Evolutionary conservation across 2,797 vertebrate species (phyloP), one percentile per base, ranked within the genome.

Genomic region (Oreochromis mossambicus): DNA sequence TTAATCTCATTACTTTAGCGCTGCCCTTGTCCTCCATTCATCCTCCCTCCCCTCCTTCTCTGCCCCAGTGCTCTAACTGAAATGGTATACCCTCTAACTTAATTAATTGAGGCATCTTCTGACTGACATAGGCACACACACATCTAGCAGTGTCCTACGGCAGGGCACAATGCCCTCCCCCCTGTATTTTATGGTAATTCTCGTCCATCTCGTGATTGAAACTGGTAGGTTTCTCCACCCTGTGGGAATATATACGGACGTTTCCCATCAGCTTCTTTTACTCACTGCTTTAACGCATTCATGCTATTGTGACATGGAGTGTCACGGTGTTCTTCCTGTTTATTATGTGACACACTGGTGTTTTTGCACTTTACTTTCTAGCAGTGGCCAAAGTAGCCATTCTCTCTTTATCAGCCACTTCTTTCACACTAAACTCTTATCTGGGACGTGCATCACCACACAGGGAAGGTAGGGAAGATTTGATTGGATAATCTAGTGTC

Each of bases 31-130:
- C 77, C 63, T 86, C 76, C 61, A n/a, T 61, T 79, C 78, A 70
- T 61, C 79, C 12, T 21, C 19, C 54, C 63, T 8, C 24, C 24
- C 78, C 51, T 26, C 81, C 77, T 36, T 21, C 54, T 76, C 77
- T 61, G 14, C 75, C 58, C 66, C 73, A 63, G 8, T 86, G 77
- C 82, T 88, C 70, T 86, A 92, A 91, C 87, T 89, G 91, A 86
- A 95, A 92, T 50, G 79, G 80, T 86, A 63, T 15, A 86, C 84
- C 83, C 78, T 75, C 87, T 94, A 93, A 95, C 93, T 94, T 89
- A 91, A 95, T 96, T 93, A 95, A 95, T 82, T 78, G 56, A 83
- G 79, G 81, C 85, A 55, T 86, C 79, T 77, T 81, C 85, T 73
- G 55, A 10, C 77, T 51, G 84, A 90, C 81, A 83, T n/a, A 2